A percentile compares a stretch with the other conserved stretches of the same genome.
phyloP scores from a whole-genome alignment of 1,140 invertebrate species.

The Adoxophyes honmai region DNA sequence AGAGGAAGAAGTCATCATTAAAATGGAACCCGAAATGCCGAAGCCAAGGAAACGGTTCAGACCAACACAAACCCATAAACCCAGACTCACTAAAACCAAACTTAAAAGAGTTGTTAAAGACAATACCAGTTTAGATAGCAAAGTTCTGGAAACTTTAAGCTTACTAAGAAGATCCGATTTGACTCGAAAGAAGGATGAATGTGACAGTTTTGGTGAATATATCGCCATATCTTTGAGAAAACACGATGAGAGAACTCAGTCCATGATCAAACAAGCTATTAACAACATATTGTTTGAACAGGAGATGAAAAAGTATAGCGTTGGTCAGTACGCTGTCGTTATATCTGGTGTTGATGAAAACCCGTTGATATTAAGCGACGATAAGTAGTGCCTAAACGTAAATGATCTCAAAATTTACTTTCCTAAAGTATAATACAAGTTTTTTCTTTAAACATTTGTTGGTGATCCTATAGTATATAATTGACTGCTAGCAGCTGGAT shows the following conservation, averaged over 20 bases:
- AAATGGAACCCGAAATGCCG: constrained; percentile 33
- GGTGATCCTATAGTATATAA: no score
- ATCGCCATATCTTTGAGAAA: constrained; percentile 62
- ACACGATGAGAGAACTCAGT: constrained; percentile 60
- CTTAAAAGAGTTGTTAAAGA: constrained; percentile 28
- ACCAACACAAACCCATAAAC: constrained; percentile 17
- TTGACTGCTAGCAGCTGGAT: no score
- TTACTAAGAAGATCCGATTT: constrained; percentile 36
- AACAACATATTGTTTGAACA: constrained; percentile 69
- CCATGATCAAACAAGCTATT: constrained; percentile 71
- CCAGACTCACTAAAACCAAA: constrained; percentile 22
- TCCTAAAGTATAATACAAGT: no score
- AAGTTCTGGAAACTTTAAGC: constrained; percentile 33
- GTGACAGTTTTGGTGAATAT: constrained; percentile 64
- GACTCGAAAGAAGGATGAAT: constrained; percentile 60
- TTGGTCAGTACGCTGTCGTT: constrained; percentile 38
- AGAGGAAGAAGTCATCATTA: constrained; percentile 33
- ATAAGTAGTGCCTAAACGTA: constrained; percentile 20
- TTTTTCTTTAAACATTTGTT: no score
- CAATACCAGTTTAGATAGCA: constrained; percentile 24
- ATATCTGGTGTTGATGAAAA: constrained; percentile 46
- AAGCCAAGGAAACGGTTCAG: neutral
- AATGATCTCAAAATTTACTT: no score
- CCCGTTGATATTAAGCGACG: constrained; percentile 44
- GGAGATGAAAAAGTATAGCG: constrained; percentile 64